Base-by-base conservation (phyloP, 2,113 vertebrate species). In the Lamprotornis superbus region DNA sequence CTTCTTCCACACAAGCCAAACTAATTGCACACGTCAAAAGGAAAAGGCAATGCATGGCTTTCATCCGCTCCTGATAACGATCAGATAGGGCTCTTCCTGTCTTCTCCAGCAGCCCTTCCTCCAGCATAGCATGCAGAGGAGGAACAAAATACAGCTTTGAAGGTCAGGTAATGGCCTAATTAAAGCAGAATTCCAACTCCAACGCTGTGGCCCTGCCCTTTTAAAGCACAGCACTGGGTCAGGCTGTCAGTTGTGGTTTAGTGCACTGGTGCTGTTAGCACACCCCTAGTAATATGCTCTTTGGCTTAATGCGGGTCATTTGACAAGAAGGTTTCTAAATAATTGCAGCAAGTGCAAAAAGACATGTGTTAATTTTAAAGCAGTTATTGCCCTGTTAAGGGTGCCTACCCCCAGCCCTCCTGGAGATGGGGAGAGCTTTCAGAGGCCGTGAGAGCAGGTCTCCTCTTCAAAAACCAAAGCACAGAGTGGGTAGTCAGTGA, bases 241-340 rank as follows among this genome's bases (percentile, higher is more conserved):
- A 94, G 83, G 64, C 90, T 81, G 85, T 81, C 90, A 93, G 64
- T 19, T 83, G 86, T 71, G 69, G 91, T 93, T 95, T 95, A 92
- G 76, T 15, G 52, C 83, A 31, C 47, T 46, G 35, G 47, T 60
- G 85, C 76, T 74, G 83, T 63, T 89, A 83, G 83, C 79, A 63
- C 76, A 81, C 56, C 88, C 79, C 65, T 65, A 70, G 44, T 71
- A 82, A 91, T 82, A 82, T 2, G 65, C 49, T 91, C 70, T 89
- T 84, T 88, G 75, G 73, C 64, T 94, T 86, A 68, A 89, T 16
- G 1, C 16, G 42, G 95, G 91, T 84, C 93, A 90, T 95, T 96
- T 92, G 95, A 94, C 96, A 78, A 70, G 65, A 86, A 77, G 85
- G 91, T 89, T 93, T 95, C 93, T 94, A 96, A 97, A 87, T 89